These are phyloP conservation scores for mouse (Mus musculus) DNA, from an alignment of 2,113 vertebrate species.

Conservation along the genomic window DNA sequence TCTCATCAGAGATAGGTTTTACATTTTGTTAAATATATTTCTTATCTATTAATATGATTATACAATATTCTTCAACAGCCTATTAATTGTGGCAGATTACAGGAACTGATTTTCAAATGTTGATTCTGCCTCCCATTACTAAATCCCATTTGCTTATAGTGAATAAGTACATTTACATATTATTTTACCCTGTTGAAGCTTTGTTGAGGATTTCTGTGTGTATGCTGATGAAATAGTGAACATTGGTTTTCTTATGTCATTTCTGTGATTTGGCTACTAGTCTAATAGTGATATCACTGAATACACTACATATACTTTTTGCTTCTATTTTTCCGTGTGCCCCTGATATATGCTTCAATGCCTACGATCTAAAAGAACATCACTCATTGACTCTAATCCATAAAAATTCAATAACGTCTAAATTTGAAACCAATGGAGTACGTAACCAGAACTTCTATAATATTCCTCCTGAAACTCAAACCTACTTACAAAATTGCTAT, in stretches of 20 bases:
- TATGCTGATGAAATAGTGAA: neutral
- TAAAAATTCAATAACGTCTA: neutral
- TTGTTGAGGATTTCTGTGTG: constrained; percentile 28
- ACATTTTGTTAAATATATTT: neutral
- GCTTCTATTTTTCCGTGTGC: neutral
- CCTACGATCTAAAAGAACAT: neutral
- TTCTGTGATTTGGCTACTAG: neutral
- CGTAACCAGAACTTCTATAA: constrained; percentile 5
- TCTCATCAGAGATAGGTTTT: neutral
- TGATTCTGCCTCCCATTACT: neutral
- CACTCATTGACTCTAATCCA: neutral
- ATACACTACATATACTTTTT: neutral
- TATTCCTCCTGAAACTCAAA: neutral
- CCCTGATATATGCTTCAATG: neutral
- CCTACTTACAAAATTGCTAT: neutral
- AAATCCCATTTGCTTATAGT: neutral
- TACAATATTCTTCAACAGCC: neutral
- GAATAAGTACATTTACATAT: constrained; percentile 2
- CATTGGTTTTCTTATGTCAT: neutral
- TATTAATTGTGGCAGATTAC: neutral
- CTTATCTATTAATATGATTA: neutral
- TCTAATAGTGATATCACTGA: neutral
- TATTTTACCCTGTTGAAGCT: neutral
- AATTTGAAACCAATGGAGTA: neutral
- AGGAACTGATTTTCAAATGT: neutral